Percentiles rank a stretch among this genome's conserved stretches.
Conservation (phyloP, 2,797 vertebrate genomes). For the Rhincodon typus region DNA sequence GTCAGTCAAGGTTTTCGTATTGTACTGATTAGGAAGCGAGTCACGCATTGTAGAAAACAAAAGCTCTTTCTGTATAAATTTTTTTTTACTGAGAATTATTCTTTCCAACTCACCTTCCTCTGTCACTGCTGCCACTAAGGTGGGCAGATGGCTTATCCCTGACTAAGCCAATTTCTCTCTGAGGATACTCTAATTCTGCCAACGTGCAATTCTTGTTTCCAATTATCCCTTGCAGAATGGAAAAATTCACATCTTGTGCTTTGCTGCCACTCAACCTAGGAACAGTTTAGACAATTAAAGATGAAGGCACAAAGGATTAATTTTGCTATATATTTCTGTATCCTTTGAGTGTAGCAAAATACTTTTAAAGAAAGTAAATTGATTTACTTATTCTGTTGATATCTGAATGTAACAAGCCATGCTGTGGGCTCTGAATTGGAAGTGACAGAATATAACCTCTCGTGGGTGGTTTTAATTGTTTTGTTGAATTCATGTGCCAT, state of each 20-base stretch:
- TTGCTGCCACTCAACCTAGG: neutral
- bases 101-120: neutral
- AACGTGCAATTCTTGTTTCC: neutral
- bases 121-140: neutral
- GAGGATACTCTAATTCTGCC: neutral
- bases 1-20: neutral
- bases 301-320: neutral
- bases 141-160: neutral
- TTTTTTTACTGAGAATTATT: neutral
- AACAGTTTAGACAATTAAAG: neutral
- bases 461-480: neutral
- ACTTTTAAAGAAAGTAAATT: too few relatives aligned
- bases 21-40: neutral
- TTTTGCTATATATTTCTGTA: neutral
- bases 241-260: neutral
- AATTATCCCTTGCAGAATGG: neutral
- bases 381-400: neutral
- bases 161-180: neutral
- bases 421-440: neutral
- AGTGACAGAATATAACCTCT: neutral
- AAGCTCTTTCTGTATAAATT: neutral
- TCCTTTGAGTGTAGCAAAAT: neutral
- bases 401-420: neutral
- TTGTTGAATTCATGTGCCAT: neutral
- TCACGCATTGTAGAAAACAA: neutral